Base-by-base conservation (phyloP, 2,113 vertebrate genomes). In the Paratilapia polleni region DNA sequence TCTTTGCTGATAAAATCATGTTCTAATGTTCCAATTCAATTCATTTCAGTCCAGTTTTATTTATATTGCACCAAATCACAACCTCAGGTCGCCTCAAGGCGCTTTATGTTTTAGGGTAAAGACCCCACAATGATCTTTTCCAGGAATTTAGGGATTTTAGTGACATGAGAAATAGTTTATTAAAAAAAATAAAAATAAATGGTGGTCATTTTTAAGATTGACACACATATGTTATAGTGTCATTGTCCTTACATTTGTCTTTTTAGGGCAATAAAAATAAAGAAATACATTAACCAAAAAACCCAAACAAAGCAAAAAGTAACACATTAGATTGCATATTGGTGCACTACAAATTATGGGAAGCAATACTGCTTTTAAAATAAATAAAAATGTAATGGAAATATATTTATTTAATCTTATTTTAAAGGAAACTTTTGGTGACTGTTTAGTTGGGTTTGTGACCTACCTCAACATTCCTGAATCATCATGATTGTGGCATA, bases 381-480 rank as follows among this genome's bases (percentile, higher is more conserved):
- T 0, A 26, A 2, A 68, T 47, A 24, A 68, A 49, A 20, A 73
- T 4, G 11, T 28, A 20, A 70, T 28, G 17, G 26, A 68, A 47
- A 26, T 2, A 1, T 41, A 41, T 10, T 70, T 15, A 19, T 12
- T 66, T 24, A 20, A 28, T 70, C 24, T 28, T 20, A 5, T 52
- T 52, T 54, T n/a, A 73, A 54, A 73, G 26, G 19, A 73, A 34
- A 73, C 15, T 0, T 28, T 49, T 49, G 66, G 8, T 49, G 24
- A 24, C 64, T 28, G 2, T 49, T 70, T 4, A 70, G 64, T 3
- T 70, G 24, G 24, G 49, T 13, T 6, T 49, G 43, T 52, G 66
- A 73, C 66, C 43, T 73, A 0, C 47, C 0, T 13, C 0, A 1
- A 17, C 0, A n/a, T 73, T 73, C 68, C 13, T 73, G 26, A 73